These are phyloP conservation scores for Cotesia congregata DNA, from an alignment of 2,888 invertebrate species.

Conservation along the genomic window DNA sequence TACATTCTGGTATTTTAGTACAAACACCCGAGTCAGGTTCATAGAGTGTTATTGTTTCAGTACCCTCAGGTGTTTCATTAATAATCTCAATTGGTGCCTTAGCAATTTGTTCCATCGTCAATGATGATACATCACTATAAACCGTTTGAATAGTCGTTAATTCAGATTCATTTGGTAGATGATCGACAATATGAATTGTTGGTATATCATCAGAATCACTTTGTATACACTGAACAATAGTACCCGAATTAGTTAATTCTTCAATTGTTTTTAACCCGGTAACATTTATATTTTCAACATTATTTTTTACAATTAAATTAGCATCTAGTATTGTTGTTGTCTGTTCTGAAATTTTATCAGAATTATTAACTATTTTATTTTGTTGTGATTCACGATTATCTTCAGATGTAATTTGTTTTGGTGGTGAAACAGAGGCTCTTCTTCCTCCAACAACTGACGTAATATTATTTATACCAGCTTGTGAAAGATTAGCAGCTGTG, in stretches of 20 bases:
- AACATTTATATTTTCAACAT: slow-evolving; percentile 28
- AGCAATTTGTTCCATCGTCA: slow-evolving; percentile 44
- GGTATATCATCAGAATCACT: slow-evolving; percentile 60
- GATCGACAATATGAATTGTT: slow-evolving; percentile 66
- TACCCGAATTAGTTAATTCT: slow-evolving; percentile 35
- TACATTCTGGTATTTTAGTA: slow-evolving; percentile 40
- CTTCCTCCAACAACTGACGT: slow-evolving; percentile 10
- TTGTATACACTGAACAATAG: slow-evolving; percentile 58
- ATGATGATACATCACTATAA: slow-evolving; percentile 44
- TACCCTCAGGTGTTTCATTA: slow-evolving; percentile 23
- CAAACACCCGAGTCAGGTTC: slow-evolving; percentile 40
- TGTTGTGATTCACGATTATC: background rate
- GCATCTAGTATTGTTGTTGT: slow-evolving; percentile 22
- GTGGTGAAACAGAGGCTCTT: background rate
- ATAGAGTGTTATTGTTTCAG: slow-evolving; percentile 46
- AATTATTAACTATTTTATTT: background rate
- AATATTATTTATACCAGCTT: slow-evolving; percentile 38
- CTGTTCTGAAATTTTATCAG: slow-evolving; percentile 4
- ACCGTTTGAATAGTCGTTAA: slow-evolving; percentile 49
- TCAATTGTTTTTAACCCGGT: slow-evolving; percentile 31
- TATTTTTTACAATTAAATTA: slow-evolving; percentile 18
- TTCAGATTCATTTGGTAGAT: slow-evolving; percentile 55
- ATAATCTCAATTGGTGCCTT: slow-evolving; percentile 36
- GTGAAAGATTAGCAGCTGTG: slow-evolving; percentile 51
- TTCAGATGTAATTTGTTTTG: slow-evolving; percentile 15